phyloP scores from a whole-genome alignment of 1,140 invertebrate species.

The Drosophila fuyamai region DNA sequence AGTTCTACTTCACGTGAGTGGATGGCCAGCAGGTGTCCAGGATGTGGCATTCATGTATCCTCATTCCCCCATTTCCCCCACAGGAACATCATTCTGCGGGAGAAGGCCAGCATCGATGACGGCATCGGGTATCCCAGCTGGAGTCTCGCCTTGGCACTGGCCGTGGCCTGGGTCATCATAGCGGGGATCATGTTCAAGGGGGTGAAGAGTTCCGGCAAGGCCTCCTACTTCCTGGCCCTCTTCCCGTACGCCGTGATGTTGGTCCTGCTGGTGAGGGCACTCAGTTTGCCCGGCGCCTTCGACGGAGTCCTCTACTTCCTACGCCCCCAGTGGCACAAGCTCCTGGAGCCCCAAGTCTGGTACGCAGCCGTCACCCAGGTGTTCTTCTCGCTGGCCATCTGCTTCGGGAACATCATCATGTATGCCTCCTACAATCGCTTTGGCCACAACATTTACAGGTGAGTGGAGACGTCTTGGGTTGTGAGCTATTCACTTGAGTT shows the following conservation, averaged over 20 bases:
- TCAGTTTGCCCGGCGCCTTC: conserved; percentile 91
- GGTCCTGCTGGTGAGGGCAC: conserved; percentile 89
- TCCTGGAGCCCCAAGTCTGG: conserved; percentile 90
- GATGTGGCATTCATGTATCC: neutral
- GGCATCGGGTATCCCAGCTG: conserved; percentile 90
- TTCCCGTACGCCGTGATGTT: conserved; percentile 94
- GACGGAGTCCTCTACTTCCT: conserved; percentile 92
- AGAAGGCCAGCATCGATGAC: conserved; percentile 89
- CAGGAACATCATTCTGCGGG: conserved; percentile 89
- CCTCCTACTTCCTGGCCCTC: conserved; percentile 93
- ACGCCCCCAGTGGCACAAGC: conserved; percentile 89
- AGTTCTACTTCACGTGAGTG: conserved; percentile 87
- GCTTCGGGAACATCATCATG: conserved; percentile 93
- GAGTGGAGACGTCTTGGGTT: conserved; percentile 75
- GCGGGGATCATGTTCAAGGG: conserved; percentile 91
- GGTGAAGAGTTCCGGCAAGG: conserved; percentile 91
- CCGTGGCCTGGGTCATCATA: conserved; percentile 91
- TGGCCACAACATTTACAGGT: conserved; percentile 90
- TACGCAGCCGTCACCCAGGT: conserved; percentile 90
- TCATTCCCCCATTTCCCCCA: neutral
- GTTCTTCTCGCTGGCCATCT: conserved; percentile 89
- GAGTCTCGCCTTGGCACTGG: conserved; percentile 90
- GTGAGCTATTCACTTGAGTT: conserved; percentile 65
- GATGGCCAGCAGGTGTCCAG: neutral
- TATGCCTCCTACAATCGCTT: conserved; percentile 94